These are phyloP conservation scores for Apostichopus japonicus DNA, from an alignment of 35 echinoderm and acorn worm species.

Conservation along the genomic window DNA sequence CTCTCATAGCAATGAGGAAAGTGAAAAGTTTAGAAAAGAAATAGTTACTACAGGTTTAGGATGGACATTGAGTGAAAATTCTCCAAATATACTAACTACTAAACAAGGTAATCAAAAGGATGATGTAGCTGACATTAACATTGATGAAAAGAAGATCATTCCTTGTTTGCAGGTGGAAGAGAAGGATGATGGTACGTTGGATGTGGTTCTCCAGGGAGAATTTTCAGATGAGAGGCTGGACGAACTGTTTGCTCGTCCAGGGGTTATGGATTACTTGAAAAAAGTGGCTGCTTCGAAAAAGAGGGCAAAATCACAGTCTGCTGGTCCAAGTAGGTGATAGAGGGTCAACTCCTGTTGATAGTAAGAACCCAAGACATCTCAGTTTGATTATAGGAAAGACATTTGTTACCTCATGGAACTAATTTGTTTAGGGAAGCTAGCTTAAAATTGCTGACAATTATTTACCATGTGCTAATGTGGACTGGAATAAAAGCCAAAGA, in stretches of 20 bases:
- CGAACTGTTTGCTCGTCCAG: constrained; percentile 78
- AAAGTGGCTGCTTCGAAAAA: constrained; percentile 52
- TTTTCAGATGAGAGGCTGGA: constrained; percentile 75
- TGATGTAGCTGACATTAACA: constrained; percentile 37
- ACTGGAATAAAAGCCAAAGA: too few species aligned
- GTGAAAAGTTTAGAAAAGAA: constrained; percentile 7
- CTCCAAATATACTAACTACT: too few species aligned
- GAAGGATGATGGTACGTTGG: constrained; percentile 70
- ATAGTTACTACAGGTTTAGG: background rate
- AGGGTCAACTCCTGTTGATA: too few species aligned
- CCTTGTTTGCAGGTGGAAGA: constrained; percentile 73
- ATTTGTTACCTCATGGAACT: too few species aligned
- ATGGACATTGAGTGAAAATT: background rate
- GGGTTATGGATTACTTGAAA: constrained; percentile 79
- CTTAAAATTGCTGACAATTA: too few species aligned
- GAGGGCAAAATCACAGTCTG: background rate
- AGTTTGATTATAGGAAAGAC: too few species aligned
- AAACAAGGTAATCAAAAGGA: background rate
- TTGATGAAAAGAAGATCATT: constrained; percentile 63
- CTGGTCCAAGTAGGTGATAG: background rate
- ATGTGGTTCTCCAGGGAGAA: constrained; percentile 74
- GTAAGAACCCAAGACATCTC: too few species aligned
- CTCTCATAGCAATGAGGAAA: background rate
- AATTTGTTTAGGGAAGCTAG: too few species aligned
- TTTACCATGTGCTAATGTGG: too few species aligned